These are phyloP conservation scores for Caenorhabditis briggsae DNA, from an alignment of 1,140 invertebrate genomes.

Conservation along the genomic window DNA sequence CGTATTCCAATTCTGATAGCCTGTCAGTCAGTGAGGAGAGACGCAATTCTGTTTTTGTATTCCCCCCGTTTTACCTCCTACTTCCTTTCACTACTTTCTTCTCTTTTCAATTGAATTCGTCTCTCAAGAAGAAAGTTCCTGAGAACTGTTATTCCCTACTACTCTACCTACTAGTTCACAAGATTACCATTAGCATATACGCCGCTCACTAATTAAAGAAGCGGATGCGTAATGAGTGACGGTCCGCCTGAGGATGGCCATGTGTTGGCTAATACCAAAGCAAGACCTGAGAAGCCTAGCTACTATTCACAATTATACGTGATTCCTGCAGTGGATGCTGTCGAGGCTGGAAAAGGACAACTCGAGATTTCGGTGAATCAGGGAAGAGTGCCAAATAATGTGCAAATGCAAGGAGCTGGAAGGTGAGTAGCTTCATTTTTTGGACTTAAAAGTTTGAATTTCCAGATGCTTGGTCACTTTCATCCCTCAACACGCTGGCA, in stretches of 20 bases:
- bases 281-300: conserved; percentile 58
- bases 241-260: conserved; percentile 55
- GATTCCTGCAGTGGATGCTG: conserved; percentile 86
- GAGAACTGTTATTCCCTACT: background rate
- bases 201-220: conserved; percentile 32
- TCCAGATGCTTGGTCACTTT: conserved; percentile 91
- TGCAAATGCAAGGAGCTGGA: conserved; percentile 92
- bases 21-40: conserved; percentile 39
- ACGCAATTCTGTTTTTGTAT: too few relatives aligned
- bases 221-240: conserved; percentile 47
- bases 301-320: conserved; percentile 77
- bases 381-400: conserved; percentile 96
- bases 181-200: background rate
- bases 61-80: background rate
- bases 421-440: conserved; percentile 21
- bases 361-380: conserved; percentile 97
- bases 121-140: background rate
- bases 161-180: background rate
- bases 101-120: background rate
- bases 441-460: background rate
- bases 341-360: conserved; percentile 94
- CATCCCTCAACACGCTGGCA: conserved; percentile 89
- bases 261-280: background rate
- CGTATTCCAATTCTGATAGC: conserved; percentile 55
- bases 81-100: conserved; percentile 46